These are phyloP conservation scores for Cylindroiulus punctatus DNA, from an alignment of 2,888 invertebrate species.

Conservation along the genomic window DNA sequence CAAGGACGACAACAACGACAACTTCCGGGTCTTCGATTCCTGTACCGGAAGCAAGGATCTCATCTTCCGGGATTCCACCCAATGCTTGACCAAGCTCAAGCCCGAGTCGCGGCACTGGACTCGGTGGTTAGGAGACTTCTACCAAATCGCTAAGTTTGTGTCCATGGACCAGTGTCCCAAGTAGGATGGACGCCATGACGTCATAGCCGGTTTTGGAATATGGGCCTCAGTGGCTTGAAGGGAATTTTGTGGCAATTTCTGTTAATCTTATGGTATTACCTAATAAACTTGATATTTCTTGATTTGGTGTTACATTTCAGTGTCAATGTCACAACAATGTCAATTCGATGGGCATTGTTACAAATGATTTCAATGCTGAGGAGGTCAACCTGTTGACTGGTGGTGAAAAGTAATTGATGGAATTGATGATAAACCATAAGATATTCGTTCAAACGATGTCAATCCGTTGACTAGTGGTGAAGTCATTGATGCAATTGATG, in stretches of 20 bases:
- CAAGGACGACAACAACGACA: background rate
- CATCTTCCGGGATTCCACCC: conserved; percentile 45
- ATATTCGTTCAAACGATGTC: too few relatives aligned
- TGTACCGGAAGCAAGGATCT: background rate
- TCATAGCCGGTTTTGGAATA: background rate
- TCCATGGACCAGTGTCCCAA: background rate
- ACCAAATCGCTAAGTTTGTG: background rate
- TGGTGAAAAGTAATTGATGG: too few relatives aligned
- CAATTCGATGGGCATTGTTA: too few relatives aligned
- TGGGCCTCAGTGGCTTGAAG: background rate
- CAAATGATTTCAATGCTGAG: too few relatives aligned
- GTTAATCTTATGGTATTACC: background rate
- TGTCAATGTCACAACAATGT: too few relatives aligned
- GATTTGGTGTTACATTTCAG: too few relatives aligned
- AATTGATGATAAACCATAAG: too few relatives aligned
- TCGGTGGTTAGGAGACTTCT: background rate
- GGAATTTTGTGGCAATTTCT: background rate
- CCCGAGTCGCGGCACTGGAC: background rate
- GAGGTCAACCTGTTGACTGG: too few relatives aligned
- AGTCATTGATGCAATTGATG: too few relatives aligned
- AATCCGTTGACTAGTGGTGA: too few relatives aligned
- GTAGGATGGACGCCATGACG: background rate
- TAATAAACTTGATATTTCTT: background rate
- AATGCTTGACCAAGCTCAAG: background rate
- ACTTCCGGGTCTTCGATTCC: conserved; percentile 44